phyloP scores from a whole-genome alignment of 2,888 invertebrate genomes.

The Drosophila anomelani region DNA sequence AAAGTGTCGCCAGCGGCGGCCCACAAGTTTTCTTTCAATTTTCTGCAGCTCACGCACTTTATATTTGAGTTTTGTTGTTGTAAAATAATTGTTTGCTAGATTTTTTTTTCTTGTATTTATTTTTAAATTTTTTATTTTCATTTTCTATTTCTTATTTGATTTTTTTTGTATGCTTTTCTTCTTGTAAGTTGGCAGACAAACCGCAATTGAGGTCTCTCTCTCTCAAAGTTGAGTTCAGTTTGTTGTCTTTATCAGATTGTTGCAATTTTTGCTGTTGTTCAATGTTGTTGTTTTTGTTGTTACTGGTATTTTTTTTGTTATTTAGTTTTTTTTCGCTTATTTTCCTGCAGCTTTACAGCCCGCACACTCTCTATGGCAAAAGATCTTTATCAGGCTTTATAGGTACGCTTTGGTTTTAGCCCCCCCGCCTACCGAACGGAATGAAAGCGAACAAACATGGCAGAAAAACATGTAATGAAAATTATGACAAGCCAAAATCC shows the following conservation, averaged over 20 bases:
- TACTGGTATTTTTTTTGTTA: constrained; percentile 32
- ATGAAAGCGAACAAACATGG: constrained; percentile 48
- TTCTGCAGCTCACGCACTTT: constrained; percentile 36
- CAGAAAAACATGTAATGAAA: constrained; percentile 75
- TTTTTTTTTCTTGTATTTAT: neutral
- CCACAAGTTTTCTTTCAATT: constrained; percentile 19
- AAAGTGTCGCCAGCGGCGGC: constrained; percentile 19
- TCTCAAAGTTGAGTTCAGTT: constrained; percentile 41
- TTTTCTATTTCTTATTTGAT: neutral
- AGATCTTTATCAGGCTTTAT: constrained; percentile 76
- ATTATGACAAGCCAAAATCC: constrained; percentile 75
- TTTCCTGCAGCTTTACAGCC: constrained; percentile 39
- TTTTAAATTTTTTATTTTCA: neutral
- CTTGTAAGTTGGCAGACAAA: constrained; percentile 25
- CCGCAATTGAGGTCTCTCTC: constrained; percentile 38
- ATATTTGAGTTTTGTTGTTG: neutral
- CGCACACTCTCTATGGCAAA: constrained; percentile 61
- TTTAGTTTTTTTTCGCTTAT: constrained; percentile 36
- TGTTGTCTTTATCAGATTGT: constrained; percentile 76
- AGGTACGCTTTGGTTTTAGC: constrained; percentile 62
- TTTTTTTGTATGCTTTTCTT: neutral
- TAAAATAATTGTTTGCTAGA: neutral
- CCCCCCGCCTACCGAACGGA: constrained; percentile 8
- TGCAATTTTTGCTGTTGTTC: constrained; percentile 67
- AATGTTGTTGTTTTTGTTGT: constrained; percentile 42